Percentiles rank a stretch among this genome's conserved stretches.
Evolutionary conservation across 2,888 invertebrate genomes (phyloP).

Genomic region (Lampropteryx suffumata): DNA sequence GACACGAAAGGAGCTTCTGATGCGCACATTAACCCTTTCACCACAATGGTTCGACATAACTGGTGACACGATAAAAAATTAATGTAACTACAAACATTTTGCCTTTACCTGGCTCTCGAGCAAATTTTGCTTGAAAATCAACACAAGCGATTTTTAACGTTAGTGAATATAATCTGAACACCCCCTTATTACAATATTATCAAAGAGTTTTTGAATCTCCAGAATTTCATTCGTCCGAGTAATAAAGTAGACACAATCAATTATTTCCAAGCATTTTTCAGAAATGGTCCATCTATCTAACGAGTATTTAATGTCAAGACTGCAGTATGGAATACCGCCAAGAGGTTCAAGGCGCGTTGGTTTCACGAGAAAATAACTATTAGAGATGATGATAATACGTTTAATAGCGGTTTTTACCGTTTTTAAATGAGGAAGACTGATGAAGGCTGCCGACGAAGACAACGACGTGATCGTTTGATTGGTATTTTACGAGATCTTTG

Average conservation of each 20-base stretch:
- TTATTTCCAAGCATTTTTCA: constrained; percentile 29
- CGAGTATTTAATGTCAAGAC: constrained; percentile 29
- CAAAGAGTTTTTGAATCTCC: neutral
- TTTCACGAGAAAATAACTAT: constrained; percentile 12
- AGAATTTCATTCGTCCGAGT: constrained; percentile 9
- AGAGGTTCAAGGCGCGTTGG: constrained; percentile 5
- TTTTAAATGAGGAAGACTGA: constrained; percentile 7
- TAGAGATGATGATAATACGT: constrained; percentile 12
- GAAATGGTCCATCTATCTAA: constrained; percentile 39
- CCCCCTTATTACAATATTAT: neutral
- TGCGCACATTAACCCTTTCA: too few relatives aligned
- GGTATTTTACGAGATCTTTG: constrained; percentile 1
- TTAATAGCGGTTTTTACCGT: constrained; percentile 11
- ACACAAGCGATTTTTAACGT: too few relatives aligned
- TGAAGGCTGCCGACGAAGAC: neutral
- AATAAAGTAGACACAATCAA: constrained; percentile 35
- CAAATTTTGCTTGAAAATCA: too few relatives aligned
- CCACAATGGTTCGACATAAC: too few relatives aligned
- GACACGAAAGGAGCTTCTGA: too few relatives aligned
- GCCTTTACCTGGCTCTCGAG: too few relatives aligned
- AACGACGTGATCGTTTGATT: constrained; percentile 1
- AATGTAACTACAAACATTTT: too few relatives aligned
- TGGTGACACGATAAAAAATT: too few relatives aligned
- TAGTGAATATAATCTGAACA: neutral
- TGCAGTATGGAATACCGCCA: constrained; percentile 41